Conservation (phyloP, 1,140 invertebrate genomes). For the Hycleus cichorii region DNA sequence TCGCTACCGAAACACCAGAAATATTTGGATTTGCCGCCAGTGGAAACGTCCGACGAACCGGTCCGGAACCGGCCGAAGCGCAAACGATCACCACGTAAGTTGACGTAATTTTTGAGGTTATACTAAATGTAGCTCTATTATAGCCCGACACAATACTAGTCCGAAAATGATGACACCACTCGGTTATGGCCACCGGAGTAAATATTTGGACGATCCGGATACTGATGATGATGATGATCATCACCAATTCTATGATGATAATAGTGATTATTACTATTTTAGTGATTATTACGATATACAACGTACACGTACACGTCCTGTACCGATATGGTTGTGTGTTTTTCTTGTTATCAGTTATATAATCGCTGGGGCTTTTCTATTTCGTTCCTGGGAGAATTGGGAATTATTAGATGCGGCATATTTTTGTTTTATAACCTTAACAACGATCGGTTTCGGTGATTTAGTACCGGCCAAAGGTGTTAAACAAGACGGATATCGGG, state of each 20-base stretch:
- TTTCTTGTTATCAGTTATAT: conserved; percentile 85
- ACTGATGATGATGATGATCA: conserved; percentile 45
- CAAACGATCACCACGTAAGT: conserved; percentile 12
- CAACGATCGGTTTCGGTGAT: conserved; percentile 92
- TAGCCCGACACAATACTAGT: conserved; percentile 43
- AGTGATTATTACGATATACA: conserved; percentile 39
- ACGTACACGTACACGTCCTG: conserved; percentile 53
- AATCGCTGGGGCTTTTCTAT: conserved; percentile 77
- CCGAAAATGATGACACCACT: conserved; percentile 61
- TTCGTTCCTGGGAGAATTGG: conserved; percentile 84
- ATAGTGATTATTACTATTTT: conserved; percentile 26
- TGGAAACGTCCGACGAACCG: conserved; percentile 5
- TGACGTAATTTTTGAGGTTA: too few species aligned
- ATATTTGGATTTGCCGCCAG: conserved; percentile 30
- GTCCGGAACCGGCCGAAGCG: conserved; percentile 8
- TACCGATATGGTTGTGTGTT: conserved; percentile 87
- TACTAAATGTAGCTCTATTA: too few species aligned
- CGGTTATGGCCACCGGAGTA: conserved; percentile 55
- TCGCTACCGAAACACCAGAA: conserved; percentile 23
- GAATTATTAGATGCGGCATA: conserved; percentile 84
- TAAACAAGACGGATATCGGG: conserved; percentile 50
- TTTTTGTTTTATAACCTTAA: conserved; percentile 93
- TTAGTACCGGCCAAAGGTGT: conserved; percentile 82
- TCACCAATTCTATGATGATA: conserved; percentile 29
- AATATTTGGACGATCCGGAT: conserved; percentile 45